Evolutionary conservation across 1,140 invertebrate genomes (phyloP).

Genomic region (Conopomorpha cramerella): DNA sequence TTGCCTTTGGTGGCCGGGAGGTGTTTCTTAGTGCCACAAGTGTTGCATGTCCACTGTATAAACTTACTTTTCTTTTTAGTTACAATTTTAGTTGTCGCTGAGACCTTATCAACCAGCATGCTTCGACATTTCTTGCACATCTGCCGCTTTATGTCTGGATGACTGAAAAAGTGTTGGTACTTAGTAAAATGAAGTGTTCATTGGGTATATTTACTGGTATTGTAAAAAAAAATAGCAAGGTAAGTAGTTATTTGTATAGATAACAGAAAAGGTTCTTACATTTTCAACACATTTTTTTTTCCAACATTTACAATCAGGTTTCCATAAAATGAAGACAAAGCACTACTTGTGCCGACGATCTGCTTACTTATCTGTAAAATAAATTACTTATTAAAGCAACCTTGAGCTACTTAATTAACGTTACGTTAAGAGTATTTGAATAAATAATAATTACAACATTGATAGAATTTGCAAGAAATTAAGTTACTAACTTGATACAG

Average conservation of each 20-base stretch:
- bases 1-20: slow-evolving; percentile 36
- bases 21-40: slow-evolving; percentile 32
- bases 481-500: slow-evolving; percentile 53
- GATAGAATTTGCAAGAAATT: too few relatives aligned
- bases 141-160: slow-evolving; percentile 57
- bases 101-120: slow-evolving; percentile 39
- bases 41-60: slow-evolving; percentile 45
- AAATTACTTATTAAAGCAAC: too few relatives aligned
- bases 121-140: slow-evolving; percentile 60
- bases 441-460: too few relatives aligned
- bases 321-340: slow-evolving; percentile 50
- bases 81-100: slow-evolving; percentile 49
- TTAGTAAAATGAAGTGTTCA: too few relatives aligned
- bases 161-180: too few relatives aligned
- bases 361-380: slow-evolving; percentile 54
- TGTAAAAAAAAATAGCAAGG: neutral
- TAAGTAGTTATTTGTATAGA: slow-evolving; percentile 6
- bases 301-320: slow-evolving; percentile 57
- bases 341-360: slow-evolving; percentile 35
- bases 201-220: too few relatives aligned
- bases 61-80: slow-evolving; percentile 34
- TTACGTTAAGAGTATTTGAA: too few relatives aligned
- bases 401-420: too few relatives aligned
- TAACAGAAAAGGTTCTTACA: too few relatives aligned
- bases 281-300: slow-evolving; percentile 62